Conservation (phyloP, 2,888 invertebrate genomes). For the Serripes groenlandicus region DNA sequence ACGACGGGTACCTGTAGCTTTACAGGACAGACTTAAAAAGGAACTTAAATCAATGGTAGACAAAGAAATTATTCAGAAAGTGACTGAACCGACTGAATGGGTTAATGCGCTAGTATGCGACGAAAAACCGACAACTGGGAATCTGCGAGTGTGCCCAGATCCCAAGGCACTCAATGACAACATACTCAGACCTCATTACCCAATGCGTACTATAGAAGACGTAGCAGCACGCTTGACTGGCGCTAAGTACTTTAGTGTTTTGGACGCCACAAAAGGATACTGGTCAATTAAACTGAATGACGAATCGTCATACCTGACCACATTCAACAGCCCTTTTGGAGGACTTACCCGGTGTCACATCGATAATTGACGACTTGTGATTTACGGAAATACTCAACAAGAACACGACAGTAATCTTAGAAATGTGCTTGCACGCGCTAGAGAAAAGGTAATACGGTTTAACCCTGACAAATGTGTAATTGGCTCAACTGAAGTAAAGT, state of each 20-base stretch:
- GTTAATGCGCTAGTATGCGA: slow-evolving; percentile 36
- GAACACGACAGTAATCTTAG: too few species aligned
- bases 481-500: too few species aligned
- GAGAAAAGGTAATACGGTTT: too few species aligned
- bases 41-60: slow-evolving; percentile 33
- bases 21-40: slow-evolving; percentile 22
- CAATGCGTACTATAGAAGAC: slow-evolving; percentile 52
- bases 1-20: slow-evolving; percentile 36
- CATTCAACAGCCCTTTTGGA: slow-evolving; percentile 59
- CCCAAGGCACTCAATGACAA: slow-evolving; percentile 56
- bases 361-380: too few species aligned
- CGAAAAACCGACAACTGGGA: slow-evolving; percentile 42
- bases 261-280: slow-evolving; percentile 52
- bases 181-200: too few species aligned
- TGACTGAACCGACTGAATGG: slow-evolving; percentile 41
- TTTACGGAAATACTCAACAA: too few species aligned
- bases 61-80: slow-evolving; percentile 33
- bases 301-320: slow-evolving; percentile 42
- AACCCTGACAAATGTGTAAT: too few species aligned
- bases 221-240: slow-evolving; percentile 39
- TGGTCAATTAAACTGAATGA: slow-evolving; percentile 51
- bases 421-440: too few species aligned
- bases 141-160: slow-evolving; percentile 50
- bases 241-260: slow-evolving; percentile 48
- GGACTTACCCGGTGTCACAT: too few species aligned